These are phyloP conservation scores for Okamejei kenojei DNA, from an alignment of 2,797 vertebrate species.

Conservation along the genomic window DNA sequence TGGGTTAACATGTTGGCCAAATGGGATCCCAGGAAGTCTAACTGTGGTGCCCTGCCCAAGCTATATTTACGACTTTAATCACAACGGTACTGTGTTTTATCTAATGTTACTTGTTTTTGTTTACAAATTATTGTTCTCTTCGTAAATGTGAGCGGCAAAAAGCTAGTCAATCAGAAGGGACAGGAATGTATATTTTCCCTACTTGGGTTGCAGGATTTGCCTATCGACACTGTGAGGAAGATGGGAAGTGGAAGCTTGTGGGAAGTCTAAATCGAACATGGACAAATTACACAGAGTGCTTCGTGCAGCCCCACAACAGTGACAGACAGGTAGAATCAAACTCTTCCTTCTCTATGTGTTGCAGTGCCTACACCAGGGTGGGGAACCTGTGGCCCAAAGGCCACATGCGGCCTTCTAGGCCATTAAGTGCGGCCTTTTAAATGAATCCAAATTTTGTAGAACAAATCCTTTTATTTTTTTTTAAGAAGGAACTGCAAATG, in stretches of 20 bases:
- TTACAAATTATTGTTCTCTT: not conserved
- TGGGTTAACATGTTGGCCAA: constrained; percentile 81
- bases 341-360: not conserved
- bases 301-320: constrained; percentile 61
- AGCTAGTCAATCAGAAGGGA: not conserved
- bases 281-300: constrained; percentile 80
- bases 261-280: constrained; percentile 73
- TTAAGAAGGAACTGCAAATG: too few species aligned
- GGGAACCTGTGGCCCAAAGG: too few species aligned
- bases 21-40: constrained; percentile 63
- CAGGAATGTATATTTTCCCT: not conserved
- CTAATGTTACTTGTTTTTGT: constrained; percentile 38
- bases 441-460: too few species aligned
- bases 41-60: constrained; percentile 69
- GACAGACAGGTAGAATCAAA: constrained; percentile 59
- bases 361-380: too few species aligned
- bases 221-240: constrained; percentile 68
- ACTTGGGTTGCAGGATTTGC: constrained; percentile 57
- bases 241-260: constrained; percentile 72
- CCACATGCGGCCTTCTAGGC: too few species aligned
- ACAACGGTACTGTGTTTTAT: constrained; percentile 62
- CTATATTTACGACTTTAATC: constrained; percentile 86
- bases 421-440: too few species aligned
- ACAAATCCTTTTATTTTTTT: too few species aligned
- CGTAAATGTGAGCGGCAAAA: not conserved